A percentile compares a stretch with the other conserved stretches of the same genome.
phyloP scores from a whole-genome alignment of 1,140 invertebrate species.

The Apis cerana region DNA sequence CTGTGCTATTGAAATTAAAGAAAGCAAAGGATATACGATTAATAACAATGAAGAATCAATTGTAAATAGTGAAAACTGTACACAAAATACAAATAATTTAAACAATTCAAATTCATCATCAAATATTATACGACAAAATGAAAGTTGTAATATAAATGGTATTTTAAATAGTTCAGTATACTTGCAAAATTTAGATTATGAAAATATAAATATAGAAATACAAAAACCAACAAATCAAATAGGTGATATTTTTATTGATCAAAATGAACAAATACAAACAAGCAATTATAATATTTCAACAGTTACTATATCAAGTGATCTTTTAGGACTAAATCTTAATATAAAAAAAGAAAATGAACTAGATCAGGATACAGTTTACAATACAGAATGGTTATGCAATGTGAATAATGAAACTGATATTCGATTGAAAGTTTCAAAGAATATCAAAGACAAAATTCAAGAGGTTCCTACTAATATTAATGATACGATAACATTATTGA shows the following conservation, averaged over 20 bases:
- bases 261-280: constrained; percentile 54
- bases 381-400: constrained; percentile 61
- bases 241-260: constrained; percentile 53
- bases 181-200: constrained; percentile 52
- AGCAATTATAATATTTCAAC: constrained; percentile 59
- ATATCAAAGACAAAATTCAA: constrained; percentile 44
- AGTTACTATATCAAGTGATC: constrained; percentile 57
- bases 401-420: constrained; percentile 46
- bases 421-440: constrained; percentile 50
- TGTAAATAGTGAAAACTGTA: constrained; percentile 6
- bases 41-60: constrained; percentile 22
- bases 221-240: constrained; percentile 44
- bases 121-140: constrained; percentile 47
- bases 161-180: constrained; percentile 55
- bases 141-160: constrained; percentile 40
- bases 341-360: constrained; percentile 63
- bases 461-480: constrained; percentile 44
- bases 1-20: constrained; percentile 64
- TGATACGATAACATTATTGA: constrained; percentile 27
- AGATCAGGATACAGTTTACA: constrained; percentile 53
- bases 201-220: constrained; percentile 63
- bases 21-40: constrained; percentile 36
- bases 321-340: constrained; percentile 60
- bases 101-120: constrained; percentile 45
- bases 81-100: constrained; percentile 22